Conservation (phyloP, 1,140 invertebrate species). For the Trachelipus rathkii region DNA sequence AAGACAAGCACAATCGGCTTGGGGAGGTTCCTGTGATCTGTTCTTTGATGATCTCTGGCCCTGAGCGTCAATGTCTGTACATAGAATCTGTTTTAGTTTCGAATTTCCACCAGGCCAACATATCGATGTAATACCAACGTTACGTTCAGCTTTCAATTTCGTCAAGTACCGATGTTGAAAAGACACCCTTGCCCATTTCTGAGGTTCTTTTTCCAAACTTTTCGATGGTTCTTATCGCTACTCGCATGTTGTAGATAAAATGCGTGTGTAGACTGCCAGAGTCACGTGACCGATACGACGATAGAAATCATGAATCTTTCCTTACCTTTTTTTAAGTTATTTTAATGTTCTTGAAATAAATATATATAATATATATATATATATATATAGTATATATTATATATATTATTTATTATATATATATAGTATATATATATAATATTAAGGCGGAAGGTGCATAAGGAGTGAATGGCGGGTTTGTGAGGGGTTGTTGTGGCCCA, state of each 20-base stretch:
- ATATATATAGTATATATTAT: constrained; percentile 2
- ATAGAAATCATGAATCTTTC: constrained; percentile 98
- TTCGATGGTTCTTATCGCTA: constrained; percentile 93
- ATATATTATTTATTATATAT: constrained; percentile 26
- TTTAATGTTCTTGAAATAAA: neutral
- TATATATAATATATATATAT: constrained; percentile 22
- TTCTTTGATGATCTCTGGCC: constrained; percentile 99
- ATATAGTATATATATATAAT: constrained; percentile 12
- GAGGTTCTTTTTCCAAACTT: constrained; percentile 94
- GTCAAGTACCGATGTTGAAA: constrained; percentile 98
- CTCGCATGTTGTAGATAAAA: constrained; percentile 96
- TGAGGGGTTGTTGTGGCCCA: no score
- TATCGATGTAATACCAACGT: constrained; percentile 99
- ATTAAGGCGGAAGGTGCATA: no score
- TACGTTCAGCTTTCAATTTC: constrained; percentile 98
- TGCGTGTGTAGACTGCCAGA: constrained; percentile 93
- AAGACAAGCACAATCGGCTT: constrained; percentile 96
- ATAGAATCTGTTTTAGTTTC: constrained; percentile 94
- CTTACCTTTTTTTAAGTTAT: constrained; percentile 59
- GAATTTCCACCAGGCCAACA: constrained; percentile 99
- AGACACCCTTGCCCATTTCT: constrained; percentile 89
- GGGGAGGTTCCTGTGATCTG: constrained; percentile 99
- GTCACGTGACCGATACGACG: constrained; percentile 95
- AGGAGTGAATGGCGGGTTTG: no score
- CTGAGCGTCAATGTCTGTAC: constrained; percentile 99